phyloP scores from a whole-genome alignment of 2,113 vertebrate species.

The Pygoscelis adeliae region DNA sequence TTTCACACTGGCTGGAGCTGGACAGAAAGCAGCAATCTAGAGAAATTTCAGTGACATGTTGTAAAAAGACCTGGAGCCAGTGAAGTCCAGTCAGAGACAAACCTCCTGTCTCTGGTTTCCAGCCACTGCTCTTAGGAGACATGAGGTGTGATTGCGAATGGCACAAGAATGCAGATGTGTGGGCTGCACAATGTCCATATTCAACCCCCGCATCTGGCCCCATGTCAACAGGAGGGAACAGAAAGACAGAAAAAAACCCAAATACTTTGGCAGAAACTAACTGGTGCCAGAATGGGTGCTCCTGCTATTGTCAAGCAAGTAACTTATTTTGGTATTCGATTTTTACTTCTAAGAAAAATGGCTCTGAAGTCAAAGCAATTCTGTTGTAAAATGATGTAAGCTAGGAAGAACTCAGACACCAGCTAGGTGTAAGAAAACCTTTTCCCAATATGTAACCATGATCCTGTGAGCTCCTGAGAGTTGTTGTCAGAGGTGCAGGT shows the following conservation, averaged over 20 bases:
- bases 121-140: slow-evolving; percentile 16
- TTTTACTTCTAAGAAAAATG: background rate
- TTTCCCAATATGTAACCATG: background rate
- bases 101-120: slow-evolving; percentile 38
- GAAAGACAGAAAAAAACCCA: background rate
- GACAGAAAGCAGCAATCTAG: slow-evolving; percentile 2
- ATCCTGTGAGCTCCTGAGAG: background rate
- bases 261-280: background rate
- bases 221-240: background rate
- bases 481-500: background rate
- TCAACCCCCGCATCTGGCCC: background rate
- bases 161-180: slow-evolving; percentile 32
- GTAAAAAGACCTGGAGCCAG: slow-evolving; percentile 13
- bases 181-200: slow-evolving; percentile 41
- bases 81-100: background rate
- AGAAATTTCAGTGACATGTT: slow-evolving; percentile 1
- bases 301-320: background rate
- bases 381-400: background rate
- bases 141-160: slow-evolving; percentile 26
- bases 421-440: background rate
- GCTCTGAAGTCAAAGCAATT: background rate
- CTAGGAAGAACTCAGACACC: background rate
- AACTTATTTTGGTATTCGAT: background rate
- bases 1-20: background rate
- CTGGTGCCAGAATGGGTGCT: background rate